Evolutionary conservation across 2,888 invertebrate genomes (phyloP).

Genomic region (Lepetodrilus schrolli): DNA sequence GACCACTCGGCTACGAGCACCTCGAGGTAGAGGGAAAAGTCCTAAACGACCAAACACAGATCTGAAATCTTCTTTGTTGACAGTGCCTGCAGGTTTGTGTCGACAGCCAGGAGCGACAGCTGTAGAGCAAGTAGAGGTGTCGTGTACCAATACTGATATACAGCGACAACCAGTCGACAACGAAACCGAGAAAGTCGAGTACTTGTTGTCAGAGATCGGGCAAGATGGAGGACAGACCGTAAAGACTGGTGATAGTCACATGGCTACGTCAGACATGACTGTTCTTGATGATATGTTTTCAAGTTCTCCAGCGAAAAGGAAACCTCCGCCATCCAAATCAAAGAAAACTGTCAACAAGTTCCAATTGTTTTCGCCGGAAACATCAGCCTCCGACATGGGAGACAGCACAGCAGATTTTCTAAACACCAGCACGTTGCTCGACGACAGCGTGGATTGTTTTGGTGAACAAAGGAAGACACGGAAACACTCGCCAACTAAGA

Average conservation of each 20-base stretch:
- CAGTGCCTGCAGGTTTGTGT: too few relatives aligned
- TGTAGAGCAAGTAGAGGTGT: neutral
- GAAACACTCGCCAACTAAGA: conserved; percentile 35
- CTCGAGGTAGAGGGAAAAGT: neutral
- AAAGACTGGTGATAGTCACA: conserved; percentile 47
- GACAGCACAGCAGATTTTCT: conserved; percentile 37
- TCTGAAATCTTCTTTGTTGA: neutral
- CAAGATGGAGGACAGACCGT: neutral
- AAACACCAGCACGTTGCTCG: conserved; percentile 53
- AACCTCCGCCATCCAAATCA: conserved; percentile 42
- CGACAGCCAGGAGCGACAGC: too few relatives aligned
- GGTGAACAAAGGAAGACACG: conserved; percentile 44
- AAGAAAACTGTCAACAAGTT: neutral
- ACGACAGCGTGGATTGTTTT: conserved; percentile 45
- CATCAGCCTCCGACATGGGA: conserved; percentile 30
- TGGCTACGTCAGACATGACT: conserved; percentile 39
- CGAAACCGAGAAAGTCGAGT: neutral
- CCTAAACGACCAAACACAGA: neutral
- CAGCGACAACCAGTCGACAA: neutral
- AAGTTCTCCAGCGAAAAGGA: conserved; percentile 31
- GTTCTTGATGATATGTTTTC: conserved; percentile 51
- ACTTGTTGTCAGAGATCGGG: neutral
- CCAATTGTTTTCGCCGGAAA: conserved; percentile 3
- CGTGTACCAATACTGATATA: neutral
- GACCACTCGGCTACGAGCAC: neutral